Percentiles rank a stretch among this genome's conserved stretches.
Conservation (phyloP, 2,888 invertebrate species). For the Globia sparganii region DNA sequence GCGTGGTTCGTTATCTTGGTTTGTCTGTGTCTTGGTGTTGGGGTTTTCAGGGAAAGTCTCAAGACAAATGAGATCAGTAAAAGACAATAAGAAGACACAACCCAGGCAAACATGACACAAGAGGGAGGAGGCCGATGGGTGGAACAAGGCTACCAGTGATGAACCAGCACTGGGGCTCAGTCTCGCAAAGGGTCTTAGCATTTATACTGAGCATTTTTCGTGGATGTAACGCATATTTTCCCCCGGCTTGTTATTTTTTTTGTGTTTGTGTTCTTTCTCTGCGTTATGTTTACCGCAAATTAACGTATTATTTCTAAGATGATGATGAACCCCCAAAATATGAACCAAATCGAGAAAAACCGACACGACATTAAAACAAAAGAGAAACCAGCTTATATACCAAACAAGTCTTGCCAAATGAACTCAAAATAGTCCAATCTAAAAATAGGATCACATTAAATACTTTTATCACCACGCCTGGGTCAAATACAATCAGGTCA, state of each 20-base stretch:
- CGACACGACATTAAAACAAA: not conserved
- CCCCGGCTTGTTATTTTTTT: not conserved
- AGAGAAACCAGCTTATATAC: not conserved
- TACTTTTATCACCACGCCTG: constrained; percentile 60
- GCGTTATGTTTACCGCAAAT: not conserved
- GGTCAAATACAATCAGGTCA: constrained; percentile 77
- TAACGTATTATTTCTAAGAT: not conserved
- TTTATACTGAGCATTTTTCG: not conserved
- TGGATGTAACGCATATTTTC: not conserved
- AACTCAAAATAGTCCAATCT: constrained; percentile 40
- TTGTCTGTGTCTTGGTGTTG: not conserved
- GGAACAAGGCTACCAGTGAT: not conserved
- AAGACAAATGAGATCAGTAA: not conserved
- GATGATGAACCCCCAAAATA: not conserved
- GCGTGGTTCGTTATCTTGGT: not conserved
- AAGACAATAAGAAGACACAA: not conserved
- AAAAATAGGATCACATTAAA: constrained; percentile 57
- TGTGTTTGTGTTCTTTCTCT: not conserved
- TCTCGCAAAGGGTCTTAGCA: not conserved
- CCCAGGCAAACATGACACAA: not conserved
- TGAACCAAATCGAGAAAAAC: not conserved
- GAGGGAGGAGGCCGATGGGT: not conserved
- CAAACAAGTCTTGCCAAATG: constrained; percentile 19
- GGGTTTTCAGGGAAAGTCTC: not conserved
- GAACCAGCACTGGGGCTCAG: not conserved